Evolutionary conservation across 1,140 invertebrate genomes (phyloP), one percentile per base, ranked within the genome.

Genomic region (Drosophila asahinai): DNA sequence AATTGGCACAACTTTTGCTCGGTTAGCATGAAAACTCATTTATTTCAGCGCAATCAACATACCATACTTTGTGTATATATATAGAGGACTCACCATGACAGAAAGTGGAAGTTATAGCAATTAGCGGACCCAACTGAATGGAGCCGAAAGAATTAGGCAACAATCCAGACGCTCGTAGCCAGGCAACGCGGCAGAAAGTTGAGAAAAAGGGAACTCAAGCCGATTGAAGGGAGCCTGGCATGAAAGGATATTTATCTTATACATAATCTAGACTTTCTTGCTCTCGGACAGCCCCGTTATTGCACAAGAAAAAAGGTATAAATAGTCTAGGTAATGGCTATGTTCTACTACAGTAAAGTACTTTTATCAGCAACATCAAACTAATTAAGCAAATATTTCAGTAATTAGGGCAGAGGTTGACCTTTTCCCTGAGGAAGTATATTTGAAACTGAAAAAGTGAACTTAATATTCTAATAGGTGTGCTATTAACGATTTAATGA

Each of bases 21-120:
- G 59, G 72, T 75, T 70, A 49, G 70, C 79, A 82, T 64, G 82
- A 77, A 66, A 82, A 71, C 70, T 75, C 57, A 83, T 83, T 86
- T 67, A 86, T 65, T 86, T 70, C 27, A 57, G 47, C 63, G 64
- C 78, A 66, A 62, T 77, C 67, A 77, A 71, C 62, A 68, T 42
- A 55, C 36, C 19, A 40, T 40, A 40, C 36, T 57, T 25, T 25
- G 54, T 57, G 36, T 40, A 57, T 57, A 40, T 57, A 38, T 38
- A 38, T 5, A 57, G 25, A 57, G 54, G 54, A 55, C 12, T 45
- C 12, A n/a, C n/a, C 36, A 40, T 33, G 36, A 54, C 72, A 40
- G 33, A 77, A 55, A 83, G 49, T 59, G 65, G 54, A 71, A 68
- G 43, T 86, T 67, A 82, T 61, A 58, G 68, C 79, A 86, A 86